Conservation (phyloP, 2,797 vertebrate species). For the Enteromius treurensis region DNA sequence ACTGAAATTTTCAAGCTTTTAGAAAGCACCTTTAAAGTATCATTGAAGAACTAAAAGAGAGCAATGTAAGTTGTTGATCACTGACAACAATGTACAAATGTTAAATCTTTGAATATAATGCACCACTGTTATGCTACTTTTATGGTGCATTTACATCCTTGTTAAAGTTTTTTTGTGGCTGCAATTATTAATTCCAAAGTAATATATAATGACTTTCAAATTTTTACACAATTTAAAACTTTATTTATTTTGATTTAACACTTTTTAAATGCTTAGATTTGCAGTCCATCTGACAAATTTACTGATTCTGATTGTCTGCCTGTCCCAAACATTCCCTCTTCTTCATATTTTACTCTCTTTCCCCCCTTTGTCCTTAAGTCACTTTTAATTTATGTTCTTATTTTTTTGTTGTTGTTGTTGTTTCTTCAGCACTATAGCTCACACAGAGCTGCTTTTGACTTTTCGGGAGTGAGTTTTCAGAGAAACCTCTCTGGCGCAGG, state of each 20-base stretch:
- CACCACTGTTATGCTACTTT: background rate
- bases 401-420: conserved; percentile 39
- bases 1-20: background rate
- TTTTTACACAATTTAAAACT: background rate
- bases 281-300: conserved; percentile 16
- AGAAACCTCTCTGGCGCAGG: conserved; percentile 48
- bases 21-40: background rate
- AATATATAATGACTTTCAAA: background rate
- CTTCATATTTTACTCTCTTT: conserved; percentile 12
- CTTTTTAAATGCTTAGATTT: conserved; percentile 10
- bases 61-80: background rate
- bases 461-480: conserved; percentile 44
- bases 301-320: conserved; percentile 16
- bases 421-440: conserved; percentile 37
- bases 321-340: conserved; percentile 48
- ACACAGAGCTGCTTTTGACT: conserved; percentile 51
- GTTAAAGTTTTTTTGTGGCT: background rate
- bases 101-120: background rate
- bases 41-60: background rate
- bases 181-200: background rate
- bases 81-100: background rate
- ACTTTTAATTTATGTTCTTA: conserved; percentile 58
- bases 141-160: background rate
- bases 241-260: conserved; percentile 6
- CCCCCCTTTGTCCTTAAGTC: conserved; percentile 26